Percentiles rank a stretch among this genome's conserved stretches.
phyloP scores from a whole-genome alignment of 2,797 vertebrate genomes.

The Octomys mimax region DNA sequence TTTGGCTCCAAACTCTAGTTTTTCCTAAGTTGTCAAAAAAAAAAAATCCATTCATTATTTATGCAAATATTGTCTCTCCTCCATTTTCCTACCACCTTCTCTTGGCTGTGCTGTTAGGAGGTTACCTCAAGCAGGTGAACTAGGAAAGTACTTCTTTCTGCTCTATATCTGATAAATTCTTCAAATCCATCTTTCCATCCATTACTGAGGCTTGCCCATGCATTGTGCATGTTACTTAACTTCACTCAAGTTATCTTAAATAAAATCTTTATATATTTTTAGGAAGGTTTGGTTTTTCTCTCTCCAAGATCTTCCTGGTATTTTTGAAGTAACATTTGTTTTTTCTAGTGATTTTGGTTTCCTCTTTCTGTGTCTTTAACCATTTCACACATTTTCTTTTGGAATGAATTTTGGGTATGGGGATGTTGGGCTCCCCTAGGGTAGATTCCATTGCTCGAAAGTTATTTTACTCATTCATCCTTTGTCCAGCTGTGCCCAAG shows the following conservation, averaged over 20 bases:
- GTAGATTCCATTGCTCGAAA: background rate
- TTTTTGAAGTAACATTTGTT: background rate
- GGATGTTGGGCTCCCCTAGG: background rate
- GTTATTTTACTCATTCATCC: background rate
- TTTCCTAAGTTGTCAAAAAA: background rate
- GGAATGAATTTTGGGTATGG: background rate
- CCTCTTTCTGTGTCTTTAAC: background rate
- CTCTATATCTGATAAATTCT: background rate
- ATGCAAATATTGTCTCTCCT: background rate
- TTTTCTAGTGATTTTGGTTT: background rate
- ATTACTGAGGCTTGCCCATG: background rate
- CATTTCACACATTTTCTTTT: background rate
- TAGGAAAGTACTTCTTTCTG: background rate
- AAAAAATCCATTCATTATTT: background rate
- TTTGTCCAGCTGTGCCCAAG: fast-evolving
- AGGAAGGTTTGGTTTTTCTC: background rate
- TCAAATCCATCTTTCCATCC: background rate
- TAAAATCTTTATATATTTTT: background rate
- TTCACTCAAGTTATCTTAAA: background rate
- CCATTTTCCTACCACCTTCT: background rate
- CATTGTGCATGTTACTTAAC: fast-evolving
- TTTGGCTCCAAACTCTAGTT: background rate
- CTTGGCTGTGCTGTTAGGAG: background rate
- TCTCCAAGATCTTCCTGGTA: background rate
- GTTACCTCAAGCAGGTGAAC: background rate